Base-by-base conservation (phyloP, 2,888 invertebrate species). In the Acholoe squamosa region DNA sequence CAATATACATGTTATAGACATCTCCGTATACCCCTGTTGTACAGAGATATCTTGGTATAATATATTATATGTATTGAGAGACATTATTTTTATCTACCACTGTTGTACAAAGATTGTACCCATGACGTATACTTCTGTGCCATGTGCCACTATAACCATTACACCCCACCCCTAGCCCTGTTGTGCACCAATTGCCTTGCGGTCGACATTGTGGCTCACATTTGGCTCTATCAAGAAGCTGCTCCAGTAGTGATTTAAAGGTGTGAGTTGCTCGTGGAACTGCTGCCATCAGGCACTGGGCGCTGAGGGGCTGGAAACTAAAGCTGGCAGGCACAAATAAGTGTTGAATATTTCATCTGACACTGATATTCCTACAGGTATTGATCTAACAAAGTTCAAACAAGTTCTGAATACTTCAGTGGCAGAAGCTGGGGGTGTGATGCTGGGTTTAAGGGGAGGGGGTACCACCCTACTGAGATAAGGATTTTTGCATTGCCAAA, bases 341-440 rank as follows among this genome's bases (percentile, higher is more conserved):
- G 80, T 43, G 80, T 43, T 80, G 80, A 80, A 80, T 80, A 80
- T 80, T 80, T 80, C 80, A 80, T 80, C 80, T 80, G 80, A 80
- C 80, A 80, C 34, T 80, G 80, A 80, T 80, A 80, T 80, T 80
- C 80, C 80, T 80, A 33, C 16, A 34, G 43, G 80, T 80, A 80
- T 80, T 80, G 80, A 80, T 80, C 80, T 80, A 80, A 80, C 80
- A 34, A 80, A 80, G 80, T 80, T 80, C 80, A 80, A 80, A 80
- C 80, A 80, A 80, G 80, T 80, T 80, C 80, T 80, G 80, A 80
- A 80, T n/a, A 80, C 43, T 43, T 34, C 14, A 14, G 76, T 31
- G 28, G 25, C 76, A 16, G 76, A 31, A 16, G 28, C 31, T 76
- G 16, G 61, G 19, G 61, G 5, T 7, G 61, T 12, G 5, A 19